Percentiles rank a stretch among this genome's conserved stretches.
Conservation (phyloP, 2,888 invertebrate species). For the Stegana nigrithorax region DNA sequence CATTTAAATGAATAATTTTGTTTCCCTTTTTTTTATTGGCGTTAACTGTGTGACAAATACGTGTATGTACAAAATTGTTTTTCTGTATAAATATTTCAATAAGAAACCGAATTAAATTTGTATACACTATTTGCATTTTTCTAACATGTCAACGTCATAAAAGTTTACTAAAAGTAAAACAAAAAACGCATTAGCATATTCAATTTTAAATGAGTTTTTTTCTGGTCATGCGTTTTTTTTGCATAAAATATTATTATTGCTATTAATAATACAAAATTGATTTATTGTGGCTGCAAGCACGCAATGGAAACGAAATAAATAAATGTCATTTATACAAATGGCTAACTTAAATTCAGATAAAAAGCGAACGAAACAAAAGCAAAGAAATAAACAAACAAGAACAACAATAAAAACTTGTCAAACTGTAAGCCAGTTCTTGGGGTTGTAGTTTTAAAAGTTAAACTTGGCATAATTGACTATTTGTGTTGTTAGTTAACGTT, state of each 20-base stretch:
- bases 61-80: constrained; percentile 10
- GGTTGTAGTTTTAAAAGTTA: background rate
- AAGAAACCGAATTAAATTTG: background rate
- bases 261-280: constrained; percentile 8
- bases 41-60: background rate
- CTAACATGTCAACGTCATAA: no score
- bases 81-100: background rate
- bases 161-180: no score
- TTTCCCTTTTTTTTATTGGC: background rate
- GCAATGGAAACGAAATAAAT: background rate
- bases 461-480: background rate
- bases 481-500: background rate
- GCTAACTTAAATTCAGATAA: background rate
- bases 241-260: background rate
- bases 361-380: background rate
- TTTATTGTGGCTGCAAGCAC: constrained; percentile 5
- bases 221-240: no score
- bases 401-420: background rate
- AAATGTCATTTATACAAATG: background rate
- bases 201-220: no score
- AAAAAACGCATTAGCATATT: no score
- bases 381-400: background rate
- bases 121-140: no score
- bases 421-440: no score
- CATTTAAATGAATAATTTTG: background rate